phyloP scores from a whole-genome alignment of 2,797 vertebrate species.

The Chaetophractus vellerosus region DNA sequence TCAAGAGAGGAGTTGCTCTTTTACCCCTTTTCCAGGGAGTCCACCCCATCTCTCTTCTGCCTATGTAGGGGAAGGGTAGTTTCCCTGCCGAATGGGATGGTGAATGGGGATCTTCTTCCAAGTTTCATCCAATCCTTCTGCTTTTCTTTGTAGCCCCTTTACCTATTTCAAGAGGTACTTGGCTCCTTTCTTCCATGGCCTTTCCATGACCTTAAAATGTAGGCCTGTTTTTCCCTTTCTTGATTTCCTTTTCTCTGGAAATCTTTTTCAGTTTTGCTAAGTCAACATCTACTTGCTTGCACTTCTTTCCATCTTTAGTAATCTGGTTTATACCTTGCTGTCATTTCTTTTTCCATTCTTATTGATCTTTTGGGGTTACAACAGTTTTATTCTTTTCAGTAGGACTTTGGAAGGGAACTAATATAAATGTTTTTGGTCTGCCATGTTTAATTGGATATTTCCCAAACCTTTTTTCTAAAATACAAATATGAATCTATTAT shows the following conservation, averaged over 20 bases:
- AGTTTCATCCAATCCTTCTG: neutral
- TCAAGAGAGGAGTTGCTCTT: neutral
- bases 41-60: neutral
- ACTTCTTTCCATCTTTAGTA: neutral
- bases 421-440: neutral
- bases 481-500: neutral
- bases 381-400: neutral
- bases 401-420: neutral
- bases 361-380: neutral
- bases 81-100: neutral
- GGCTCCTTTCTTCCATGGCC: neutral
- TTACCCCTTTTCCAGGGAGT: neutral
- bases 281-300: neutral
- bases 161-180: neutral
- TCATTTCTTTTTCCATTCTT: neutral
- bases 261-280: neutral
- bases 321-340: neutral
- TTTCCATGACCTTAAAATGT: neutral
- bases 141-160: neutral
- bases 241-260: neutral
- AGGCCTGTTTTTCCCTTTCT: fast-evolving
- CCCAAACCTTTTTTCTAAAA: neutral
- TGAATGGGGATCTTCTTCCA: neutral
- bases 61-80: neutral
- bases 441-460: neutral